phyloP scores from a whole-genome alignment of 2,113 vertebrate genomes.

The Eulemur rufifrons region DNA sequence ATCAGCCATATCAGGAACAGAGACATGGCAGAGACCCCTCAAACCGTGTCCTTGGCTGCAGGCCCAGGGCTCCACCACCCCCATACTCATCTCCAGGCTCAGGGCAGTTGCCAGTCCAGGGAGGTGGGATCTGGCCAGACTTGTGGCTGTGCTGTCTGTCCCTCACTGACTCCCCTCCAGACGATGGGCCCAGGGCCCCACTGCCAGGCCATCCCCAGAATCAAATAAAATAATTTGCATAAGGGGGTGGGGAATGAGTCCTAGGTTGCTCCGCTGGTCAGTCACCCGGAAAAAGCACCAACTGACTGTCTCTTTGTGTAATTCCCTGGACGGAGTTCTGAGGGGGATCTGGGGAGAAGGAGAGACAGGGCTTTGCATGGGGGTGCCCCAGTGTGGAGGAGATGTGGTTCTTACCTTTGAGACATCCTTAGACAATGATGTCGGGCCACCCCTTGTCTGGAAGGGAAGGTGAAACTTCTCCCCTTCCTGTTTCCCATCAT shows the following conservation, averaged over 20 bases:
- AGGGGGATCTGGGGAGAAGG: not conserved
- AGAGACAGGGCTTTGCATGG: not conserved
- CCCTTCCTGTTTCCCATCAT: not conserved
- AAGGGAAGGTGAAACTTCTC: not conserved
- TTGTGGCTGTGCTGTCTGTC: not conserved
- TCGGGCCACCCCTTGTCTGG: not conserved
- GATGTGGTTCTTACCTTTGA: not conserved
- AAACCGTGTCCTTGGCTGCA: not conserved
- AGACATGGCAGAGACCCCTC: not conserved
- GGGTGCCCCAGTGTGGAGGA: not conserved
- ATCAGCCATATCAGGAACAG: not conserved
- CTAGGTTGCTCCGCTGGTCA: not conserved
- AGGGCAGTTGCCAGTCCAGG: not conserved
- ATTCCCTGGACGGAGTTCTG: rapidly evolving
- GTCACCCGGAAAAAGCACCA: not conserved
- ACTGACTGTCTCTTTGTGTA: rapidly evolving
- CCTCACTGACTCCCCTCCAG: not conserved
- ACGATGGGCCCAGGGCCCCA: no score
- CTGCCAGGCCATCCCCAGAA: not conserved
- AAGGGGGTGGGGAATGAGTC: not conserved
- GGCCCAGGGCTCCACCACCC: not conserved
- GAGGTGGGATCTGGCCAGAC: not conserved
- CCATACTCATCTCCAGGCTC: not conserved
- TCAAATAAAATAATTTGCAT: not conserved
- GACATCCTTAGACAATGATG: not conserved